These are phyloP conservation scores for Laticauda laticaudata DNA, from an alignment of 2,113 vertebrate genomes.

Conservation along the genomic window DNA sequence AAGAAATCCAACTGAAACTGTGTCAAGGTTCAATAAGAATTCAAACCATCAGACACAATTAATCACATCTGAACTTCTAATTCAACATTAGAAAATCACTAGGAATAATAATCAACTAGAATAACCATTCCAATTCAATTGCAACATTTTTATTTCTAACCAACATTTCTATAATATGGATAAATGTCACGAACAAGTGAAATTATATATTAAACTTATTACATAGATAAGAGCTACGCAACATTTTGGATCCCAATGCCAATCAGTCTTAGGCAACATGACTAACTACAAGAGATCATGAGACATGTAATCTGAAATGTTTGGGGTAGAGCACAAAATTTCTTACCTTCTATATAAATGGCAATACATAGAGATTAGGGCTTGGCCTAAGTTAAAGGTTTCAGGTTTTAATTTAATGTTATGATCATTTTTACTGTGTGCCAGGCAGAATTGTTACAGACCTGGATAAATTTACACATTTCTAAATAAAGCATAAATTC, in stretches of 20 bases:
- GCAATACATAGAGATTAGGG: background rate
- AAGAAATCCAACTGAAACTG: background rate
- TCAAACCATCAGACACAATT: background rate
- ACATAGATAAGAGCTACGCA: background rate
- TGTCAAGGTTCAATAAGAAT: background rate
- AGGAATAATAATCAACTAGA: background rate
- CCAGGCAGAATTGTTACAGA: background rate
- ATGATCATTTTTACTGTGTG: background rate
- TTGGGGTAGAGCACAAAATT: background rate
- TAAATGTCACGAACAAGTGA: background rate
- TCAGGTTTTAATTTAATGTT: background rate
- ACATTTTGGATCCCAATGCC: background rate
- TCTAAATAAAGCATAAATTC: background rate
- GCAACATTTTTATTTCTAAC: background rate
- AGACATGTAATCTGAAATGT: background rate
- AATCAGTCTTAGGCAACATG: background rate
- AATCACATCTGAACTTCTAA: background rate
- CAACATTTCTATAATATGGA: background rate
- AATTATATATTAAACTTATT: background rate
- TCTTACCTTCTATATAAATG: background rate
- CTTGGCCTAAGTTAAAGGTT: background rate
- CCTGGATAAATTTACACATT: background rate
- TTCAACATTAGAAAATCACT: background rate
- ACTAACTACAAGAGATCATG: background rate
- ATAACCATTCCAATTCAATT: background rate